Conservation (phyloP, 2,797 vertebrate species). For the Leptodon cayanensis region DNA sequence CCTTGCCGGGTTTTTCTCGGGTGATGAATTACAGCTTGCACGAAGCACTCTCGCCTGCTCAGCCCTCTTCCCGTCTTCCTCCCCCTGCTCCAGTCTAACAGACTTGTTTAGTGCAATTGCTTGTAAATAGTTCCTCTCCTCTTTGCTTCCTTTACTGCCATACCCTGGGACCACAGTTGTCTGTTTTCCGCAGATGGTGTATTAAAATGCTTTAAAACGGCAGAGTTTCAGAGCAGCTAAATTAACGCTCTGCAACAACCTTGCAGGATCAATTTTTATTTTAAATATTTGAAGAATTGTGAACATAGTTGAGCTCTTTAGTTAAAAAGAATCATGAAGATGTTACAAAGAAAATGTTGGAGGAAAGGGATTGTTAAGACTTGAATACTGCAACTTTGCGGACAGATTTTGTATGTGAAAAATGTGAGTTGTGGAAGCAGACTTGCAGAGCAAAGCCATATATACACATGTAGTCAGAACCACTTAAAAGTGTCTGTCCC, state of each 20-base stretch:
- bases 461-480: neutral
- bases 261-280: neutral
- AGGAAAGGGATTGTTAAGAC: neutral
- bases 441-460: neutral
- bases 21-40: neutral
- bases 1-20: neutral
- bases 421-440: neutral
- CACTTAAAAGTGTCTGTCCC: neutral
- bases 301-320: neutral
- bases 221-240: neutral
- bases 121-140: neutral
- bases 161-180: neutral
- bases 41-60: neutral
- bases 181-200: neutral
- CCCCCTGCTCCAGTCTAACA: neutral
- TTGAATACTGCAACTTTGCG: neutral
- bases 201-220: neutral
- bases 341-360: neutral
- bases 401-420: neutral
- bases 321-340: neutral
- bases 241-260: neutral
- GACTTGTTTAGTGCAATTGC: neutral
- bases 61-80: neutral
- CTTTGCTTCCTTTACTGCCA: neutral
- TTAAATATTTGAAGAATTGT: neutral